phyloP scores from a whole-genome alignment of 2,888 invertebrate species.

The Xestia rhomboidea region DNA sequence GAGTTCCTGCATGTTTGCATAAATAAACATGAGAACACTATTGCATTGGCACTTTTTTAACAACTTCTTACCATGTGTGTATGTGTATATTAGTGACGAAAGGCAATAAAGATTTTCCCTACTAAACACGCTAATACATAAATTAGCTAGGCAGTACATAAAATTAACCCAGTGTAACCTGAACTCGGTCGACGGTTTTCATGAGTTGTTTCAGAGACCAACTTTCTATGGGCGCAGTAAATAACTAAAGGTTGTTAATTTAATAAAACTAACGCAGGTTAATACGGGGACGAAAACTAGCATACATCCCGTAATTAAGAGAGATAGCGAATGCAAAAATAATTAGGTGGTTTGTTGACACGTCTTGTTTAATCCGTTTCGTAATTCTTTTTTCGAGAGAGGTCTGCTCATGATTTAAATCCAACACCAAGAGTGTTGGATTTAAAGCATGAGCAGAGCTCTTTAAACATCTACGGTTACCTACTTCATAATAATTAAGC shows the following conservation, averaged over 20 bases:
- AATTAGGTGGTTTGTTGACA: neutral
- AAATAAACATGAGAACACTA: slow-evolving; percentile 7
- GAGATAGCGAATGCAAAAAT: slow-evolving; percentile 13
- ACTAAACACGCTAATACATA: slow-evolving; percentile 62
- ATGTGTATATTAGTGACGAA: slow-evolving; percentile 45
- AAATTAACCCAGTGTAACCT: slow-evolving; percentile 38
- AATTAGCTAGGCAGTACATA: slow-evolving; percentile 54
- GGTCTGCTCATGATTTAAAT: neutral
- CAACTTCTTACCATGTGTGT: neutral
- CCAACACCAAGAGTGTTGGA: neutral
- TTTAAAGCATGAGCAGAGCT: no score
- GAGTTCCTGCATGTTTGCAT: neutral
- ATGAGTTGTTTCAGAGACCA: neutral
- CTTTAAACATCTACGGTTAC: neutral
- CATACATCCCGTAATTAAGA: neutral
- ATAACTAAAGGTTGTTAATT: slow-evolving; percentile 46
- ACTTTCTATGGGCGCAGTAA: slow-evolving; percentile 4
- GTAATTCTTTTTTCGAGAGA: neutral
- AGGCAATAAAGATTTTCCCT: slow-evolving; percentile 49
- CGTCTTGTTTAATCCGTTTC: neutral
- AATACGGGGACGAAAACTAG: slow-evolving; percentile 21
- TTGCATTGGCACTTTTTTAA: slow-evolving; percentile 6
- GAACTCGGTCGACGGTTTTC: slow-evolving; percentile 13
- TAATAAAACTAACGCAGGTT: slow-evolving; percentile 41
- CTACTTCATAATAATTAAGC: slow-evolving; percentile 8